Conservation (phyloP, 2,113 vertebrate species). For the Platysternon megacephalum region DNA sequence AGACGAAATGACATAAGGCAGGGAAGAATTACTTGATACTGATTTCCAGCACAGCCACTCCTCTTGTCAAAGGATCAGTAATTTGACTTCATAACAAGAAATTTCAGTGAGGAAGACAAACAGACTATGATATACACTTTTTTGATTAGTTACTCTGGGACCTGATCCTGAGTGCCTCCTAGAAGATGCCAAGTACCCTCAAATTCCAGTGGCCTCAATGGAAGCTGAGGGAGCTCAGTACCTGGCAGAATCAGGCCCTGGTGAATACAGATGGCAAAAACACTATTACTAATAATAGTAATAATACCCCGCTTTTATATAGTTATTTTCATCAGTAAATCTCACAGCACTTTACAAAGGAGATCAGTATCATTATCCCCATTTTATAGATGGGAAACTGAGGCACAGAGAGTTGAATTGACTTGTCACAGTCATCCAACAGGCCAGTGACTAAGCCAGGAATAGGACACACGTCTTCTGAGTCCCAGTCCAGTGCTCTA, state of each 20-base stretch:
- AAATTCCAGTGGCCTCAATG: not conserved
- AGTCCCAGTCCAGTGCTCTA: not conserved
- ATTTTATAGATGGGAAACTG: not conserved
- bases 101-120: not conserved
- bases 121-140: not conserved
- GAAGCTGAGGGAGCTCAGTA: not conserved
- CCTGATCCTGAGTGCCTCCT: not conserved
- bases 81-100: not conserved
- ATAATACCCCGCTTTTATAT: not conserved
- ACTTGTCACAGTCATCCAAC: not conserved
- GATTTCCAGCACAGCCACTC: not conserved
- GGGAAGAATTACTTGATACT: not conserved
- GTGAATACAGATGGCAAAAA: not conserved
- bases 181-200: constrained; percentile 2
- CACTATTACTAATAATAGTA: not conserved
- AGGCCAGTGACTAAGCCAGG: not conserved
- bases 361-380: not conserved
- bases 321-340: not conserved
- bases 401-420: not conserved
- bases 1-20: not conserved
- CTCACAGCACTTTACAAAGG: not conserved
- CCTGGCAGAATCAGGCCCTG: not conserved
- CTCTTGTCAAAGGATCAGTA: not conserved
- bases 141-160: not conserved
- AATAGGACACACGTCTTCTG: not conserved